Percentiles rank a stretch among this genome's conserved stretches.
phyloP scores from a whole-genome alignment of 2,888 invertebrate species.

The Eupithecia centaureata region DNA sequence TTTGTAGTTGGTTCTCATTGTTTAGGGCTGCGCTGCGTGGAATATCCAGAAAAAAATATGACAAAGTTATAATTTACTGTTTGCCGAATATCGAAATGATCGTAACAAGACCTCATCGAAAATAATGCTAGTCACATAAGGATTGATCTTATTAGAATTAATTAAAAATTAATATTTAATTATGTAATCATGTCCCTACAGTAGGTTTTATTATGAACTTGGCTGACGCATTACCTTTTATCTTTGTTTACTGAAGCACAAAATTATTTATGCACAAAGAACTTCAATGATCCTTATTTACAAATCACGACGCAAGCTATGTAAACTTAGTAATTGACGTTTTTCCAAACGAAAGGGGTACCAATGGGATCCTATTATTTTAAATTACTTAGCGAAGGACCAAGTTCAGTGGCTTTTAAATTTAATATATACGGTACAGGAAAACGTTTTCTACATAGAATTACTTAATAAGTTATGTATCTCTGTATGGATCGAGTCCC shows the following conservation, averaged over 20 bases:
- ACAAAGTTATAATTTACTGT: neutral
- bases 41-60: neutral
- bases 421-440: too few species aligned
- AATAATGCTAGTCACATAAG: slow-evolving; percentile 40
- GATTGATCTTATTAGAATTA: slow-evolving; percentile 41
- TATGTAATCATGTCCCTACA: slow-evolving; percentile 36
- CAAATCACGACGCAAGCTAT: neutral
- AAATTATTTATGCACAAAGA: slow-evolving; percentile 34
- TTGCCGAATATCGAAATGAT: neutral
- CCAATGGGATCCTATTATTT: neutral
- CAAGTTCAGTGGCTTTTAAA: slow-evolving; percentile 1
- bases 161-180: slow-evolving; percentile 27
- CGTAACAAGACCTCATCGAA: slow-evolving; percentile 7
- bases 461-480: too few species aligned
- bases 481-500: too few species aligned
- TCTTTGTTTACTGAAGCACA: slow-evolving; percentile 33
- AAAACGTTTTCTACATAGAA: neutral
- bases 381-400: neutral
- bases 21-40: neutral
- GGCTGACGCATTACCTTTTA: slow-evolving; percentile 14
- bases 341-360: too few species aligned
- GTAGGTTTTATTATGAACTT: slow-evolving; percentile 17
- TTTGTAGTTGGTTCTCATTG: neutral
- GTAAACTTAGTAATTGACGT: neutral
- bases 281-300: slow-evolving; percentile 6